A percentile compares a stretch with the other conserved stretches of the same genome.
phyloP scores from a whole-genome alignment of 2,888 invertebrate species.

The Andrena marginata region DNA sequence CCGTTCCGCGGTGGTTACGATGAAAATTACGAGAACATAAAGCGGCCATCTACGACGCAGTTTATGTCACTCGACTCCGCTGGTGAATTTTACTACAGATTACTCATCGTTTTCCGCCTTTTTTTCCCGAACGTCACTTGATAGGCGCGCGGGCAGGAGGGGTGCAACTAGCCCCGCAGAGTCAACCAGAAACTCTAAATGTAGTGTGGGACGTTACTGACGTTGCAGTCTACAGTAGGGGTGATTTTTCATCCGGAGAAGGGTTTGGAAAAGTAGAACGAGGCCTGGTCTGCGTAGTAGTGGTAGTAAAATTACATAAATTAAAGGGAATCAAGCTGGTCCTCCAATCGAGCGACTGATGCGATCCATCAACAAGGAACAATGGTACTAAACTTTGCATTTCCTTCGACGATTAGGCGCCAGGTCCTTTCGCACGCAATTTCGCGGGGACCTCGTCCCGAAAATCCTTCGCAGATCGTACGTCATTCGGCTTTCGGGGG shows the following conservation, averaged over 20 bases:
- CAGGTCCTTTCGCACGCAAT: conserved; percentile 31
- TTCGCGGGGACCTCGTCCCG: conserved; percentile 16
- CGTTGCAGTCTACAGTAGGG: neutral
- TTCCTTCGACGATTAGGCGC: conserved; percentile 1
- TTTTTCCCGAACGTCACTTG: conserved; percentile 36
- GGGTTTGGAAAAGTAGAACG: no score
- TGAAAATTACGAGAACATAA: conserved; percentile 74
- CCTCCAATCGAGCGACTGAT: neutral
- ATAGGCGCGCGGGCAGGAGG: neutral
- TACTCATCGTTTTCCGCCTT: conserved; percentile 66
- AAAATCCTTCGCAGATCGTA: conserved; percentile 48
- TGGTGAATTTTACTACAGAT: conserved; percentile 70
- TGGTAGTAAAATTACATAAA: neutral
- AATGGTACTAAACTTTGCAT: neutral
- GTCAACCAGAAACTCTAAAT: neutral
- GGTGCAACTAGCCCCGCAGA: neutral
- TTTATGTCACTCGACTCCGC: conserved; percentile 65
- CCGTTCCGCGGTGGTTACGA: conserved; percentile 67
- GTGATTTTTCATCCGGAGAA: neutral
- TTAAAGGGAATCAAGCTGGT: neutral
- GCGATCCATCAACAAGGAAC: neutral
- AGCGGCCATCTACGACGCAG: conserved; percentile 64
- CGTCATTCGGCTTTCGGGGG: conserved; percentile 42
- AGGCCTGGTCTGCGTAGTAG: no score
- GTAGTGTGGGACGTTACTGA: neutral